A percentile compares a stretch with the other conserved stretches of the same genome.
Evolutionary conservation across 2,888 invertebrate species (phyloP).

Genomic region (Metopia argyrocephala): DNA sequence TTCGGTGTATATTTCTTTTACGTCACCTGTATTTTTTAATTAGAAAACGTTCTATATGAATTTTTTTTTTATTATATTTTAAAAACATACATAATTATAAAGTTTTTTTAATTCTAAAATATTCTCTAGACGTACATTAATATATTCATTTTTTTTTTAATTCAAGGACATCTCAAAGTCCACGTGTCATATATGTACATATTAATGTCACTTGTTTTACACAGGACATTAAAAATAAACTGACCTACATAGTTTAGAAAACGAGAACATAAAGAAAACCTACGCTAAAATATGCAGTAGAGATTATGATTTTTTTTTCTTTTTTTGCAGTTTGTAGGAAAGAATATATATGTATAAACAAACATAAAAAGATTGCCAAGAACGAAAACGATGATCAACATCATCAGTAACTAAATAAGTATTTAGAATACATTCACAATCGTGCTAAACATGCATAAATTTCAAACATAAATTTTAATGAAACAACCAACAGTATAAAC

Average conservation of each 20-base stretch:
- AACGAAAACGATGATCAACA: background rate
- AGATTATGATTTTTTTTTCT: no score
- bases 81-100: no score
- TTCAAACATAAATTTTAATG: background rate
- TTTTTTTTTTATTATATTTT: no score
- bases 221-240: conserved; percentile 13
- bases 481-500: background rate
- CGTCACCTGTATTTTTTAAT: no score
- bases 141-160: background rate
- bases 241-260: conserved; percentile 24
- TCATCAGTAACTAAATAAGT: conserved; percentile 14
- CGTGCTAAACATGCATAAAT: no score
- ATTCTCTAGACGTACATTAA: no score
- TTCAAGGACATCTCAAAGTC: background rate
- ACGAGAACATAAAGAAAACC: background rate
- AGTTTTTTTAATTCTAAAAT: no score
- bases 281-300: background rate
- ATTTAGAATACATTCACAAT: conserved; percentile 26
- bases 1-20: no score
- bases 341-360: conserved; percentile 10
- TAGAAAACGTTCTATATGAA: no score
- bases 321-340: no score
- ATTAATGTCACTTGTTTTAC: background rate
- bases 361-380: conserved; percentile 11
- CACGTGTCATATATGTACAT: conserved; percentile 15